Percentiles rank a stretch among this genome's conserved stretches.
phyloP scores from a whole-genome alignment of 1,140 invertebrate genomes.

The Gryon sp. region DNA sequence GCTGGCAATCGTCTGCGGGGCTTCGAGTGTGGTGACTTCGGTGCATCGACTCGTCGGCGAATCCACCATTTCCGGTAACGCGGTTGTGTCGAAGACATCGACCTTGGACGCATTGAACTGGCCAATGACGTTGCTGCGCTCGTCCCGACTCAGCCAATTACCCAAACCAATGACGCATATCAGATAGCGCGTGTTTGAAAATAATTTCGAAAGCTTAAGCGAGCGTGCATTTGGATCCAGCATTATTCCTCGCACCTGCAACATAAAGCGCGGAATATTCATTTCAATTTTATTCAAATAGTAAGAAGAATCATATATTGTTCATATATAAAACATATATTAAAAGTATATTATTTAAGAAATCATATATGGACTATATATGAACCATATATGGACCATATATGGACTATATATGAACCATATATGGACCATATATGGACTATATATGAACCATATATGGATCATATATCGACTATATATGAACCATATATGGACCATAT shows the following conservation, averaged over 20 bases:
- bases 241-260: slow-evolving; percentile 79
- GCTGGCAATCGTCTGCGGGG: slow-evolving; percentile 82
- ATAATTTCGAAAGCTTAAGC: slow-evolving; percentile 86
- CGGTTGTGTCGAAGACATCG: slow-evolving; percentile 65
- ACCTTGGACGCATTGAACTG: slow-evolving; percentile 68
- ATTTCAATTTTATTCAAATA: no score
- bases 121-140: slow-evolving; percentile 57
- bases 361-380: no score
- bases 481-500: no score
- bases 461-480: no score
- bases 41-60: slow-evolving; percentile 86
- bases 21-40: slow-evolving; percentile 86
- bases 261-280: slow-evolving; percentile 40
- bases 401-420: no score
- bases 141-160: slow-evolving; percentile 80
- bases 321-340: no score
- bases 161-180: slow-evolving; percentile 92
- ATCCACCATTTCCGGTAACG: slow-evolving; percentile 82
- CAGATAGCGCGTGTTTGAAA: slow-evolving; percentile 88
- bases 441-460: no score
- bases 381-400: no score
- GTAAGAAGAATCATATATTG: no score
- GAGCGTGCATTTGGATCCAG: slow-evolving; percentile 85
- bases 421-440: no score
- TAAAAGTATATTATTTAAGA: no score